These are phyloP conservation scores for Drosophila persimilis DNA, from an alignment of 1,140 invertebrate species.

Conservation along the genomic window DNA sequence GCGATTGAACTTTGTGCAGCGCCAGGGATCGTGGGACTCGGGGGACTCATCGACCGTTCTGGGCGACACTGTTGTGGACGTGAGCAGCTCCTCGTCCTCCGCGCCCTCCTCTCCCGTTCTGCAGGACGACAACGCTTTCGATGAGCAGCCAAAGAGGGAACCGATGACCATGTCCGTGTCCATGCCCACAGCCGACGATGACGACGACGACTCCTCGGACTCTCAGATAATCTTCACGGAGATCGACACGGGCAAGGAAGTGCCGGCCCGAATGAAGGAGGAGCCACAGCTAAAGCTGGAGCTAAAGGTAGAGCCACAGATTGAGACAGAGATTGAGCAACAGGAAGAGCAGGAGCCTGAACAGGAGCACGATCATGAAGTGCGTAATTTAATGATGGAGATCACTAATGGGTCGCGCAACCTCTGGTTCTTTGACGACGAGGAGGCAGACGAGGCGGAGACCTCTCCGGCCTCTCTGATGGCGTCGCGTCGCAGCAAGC, in stretches of 20 bases:
- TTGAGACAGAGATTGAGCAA: slow-evolving; percentile 12
- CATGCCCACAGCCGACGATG: slow-evolving; percentile 1
- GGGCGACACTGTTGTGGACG: slow-evolving; percentile 13
- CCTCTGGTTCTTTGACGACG: slow-evolving; percentile 35
- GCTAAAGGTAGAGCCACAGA: not conserved
- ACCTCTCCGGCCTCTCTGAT: not conserved
- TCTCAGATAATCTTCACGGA: slow-evolving; percentile 65
- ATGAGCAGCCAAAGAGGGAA: slow-evolving; percentile 16
- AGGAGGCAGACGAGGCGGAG: slow-evolving; percentile 9
- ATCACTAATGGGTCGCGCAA: slow-evolving; percentile 32
- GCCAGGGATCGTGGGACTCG: slow-evolving; percentile 41
- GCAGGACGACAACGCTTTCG: slow-evolving; percentile 39
- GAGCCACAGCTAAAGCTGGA: not conserved
- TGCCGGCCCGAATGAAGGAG: not conserved
- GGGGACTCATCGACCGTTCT: slow-evolving; percentile 12
- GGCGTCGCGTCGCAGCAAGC: slow-evolving; percentile 39
- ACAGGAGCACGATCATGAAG: not conserved
- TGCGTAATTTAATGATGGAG: slow-evolving; percentile 27
- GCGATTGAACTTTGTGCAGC: slow-evolving; percentile 36
- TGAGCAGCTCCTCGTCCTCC: slow-evolving; percentile 7
- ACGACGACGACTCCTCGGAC: slow-evolving; percentile 20
- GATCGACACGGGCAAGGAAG: slow-evolving; percentile 36
- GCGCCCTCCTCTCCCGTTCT: slow-evolving; percentile 15
- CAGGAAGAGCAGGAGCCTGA: slow-evolving; percentile 1
- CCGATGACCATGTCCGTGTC: not conserved